Percentiles rank a stretch among this genome's conserved stretches.
phyloP scores from a whole-genome alignment of 2,113 vertebrate species.

The Capreolus pygargus region DNA sequence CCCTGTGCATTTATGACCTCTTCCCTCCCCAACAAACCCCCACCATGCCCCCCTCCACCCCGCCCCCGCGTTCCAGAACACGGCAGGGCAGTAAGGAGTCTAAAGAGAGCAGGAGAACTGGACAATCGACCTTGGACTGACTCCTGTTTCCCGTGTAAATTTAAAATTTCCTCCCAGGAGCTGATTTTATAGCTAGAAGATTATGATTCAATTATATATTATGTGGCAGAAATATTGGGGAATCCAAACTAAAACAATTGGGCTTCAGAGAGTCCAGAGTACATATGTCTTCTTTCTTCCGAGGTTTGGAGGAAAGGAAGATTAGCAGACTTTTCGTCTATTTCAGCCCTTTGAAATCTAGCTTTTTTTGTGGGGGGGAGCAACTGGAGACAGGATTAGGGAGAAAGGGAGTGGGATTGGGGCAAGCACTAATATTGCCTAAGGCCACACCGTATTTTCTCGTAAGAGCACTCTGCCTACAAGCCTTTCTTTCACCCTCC shows the following conservation, averaged over 20 bases:
- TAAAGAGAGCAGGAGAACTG: background rate
- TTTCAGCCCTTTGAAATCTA: conserved; percentile 9
- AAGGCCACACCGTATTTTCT: background rate
- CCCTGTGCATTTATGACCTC: no score
- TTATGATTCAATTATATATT: background rate
- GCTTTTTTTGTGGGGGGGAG: background rate
- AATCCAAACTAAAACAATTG: background rate
- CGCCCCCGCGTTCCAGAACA: background rate
- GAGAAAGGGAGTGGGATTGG: background rate
- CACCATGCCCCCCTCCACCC: background rate
- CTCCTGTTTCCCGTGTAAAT: background rate
- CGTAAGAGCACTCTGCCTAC: background rate
- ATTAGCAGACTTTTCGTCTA: background rate
- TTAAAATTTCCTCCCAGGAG: conserved; percentile 41
- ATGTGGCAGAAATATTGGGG: background rate
- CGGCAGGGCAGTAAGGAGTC: background rate
- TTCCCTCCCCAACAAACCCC: background rate
- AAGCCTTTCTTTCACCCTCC: background rate
- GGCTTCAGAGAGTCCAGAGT: background rate
- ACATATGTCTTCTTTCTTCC: background rate
- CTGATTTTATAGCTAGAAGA: conserved; percentile 13
- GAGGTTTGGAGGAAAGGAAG: background rate
- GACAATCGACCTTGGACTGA: background rate
- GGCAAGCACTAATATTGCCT: background rate
- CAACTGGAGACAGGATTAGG: background rate